phyloP scores from a whole-genome alignment of 2,113 vertebrate genomes.

The Macrotis lagotis region DNA sequence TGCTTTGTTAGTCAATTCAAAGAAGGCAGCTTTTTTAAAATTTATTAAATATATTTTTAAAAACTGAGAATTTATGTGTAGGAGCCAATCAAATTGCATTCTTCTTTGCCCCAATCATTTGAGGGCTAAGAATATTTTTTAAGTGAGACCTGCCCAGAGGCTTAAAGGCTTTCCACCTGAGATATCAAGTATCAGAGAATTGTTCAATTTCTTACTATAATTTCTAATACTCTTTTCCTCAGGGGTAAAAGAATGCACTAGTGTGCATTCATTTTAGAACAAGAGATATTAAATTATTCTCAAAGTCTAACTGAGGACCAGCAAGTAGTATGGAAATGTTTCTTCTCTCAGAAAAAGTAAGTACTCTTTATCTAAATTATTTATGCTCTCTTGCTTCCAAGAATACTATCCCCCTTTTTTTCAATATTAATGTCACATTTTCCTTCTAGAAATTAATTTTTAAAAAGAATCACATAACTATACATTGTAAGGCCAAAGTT shows the following conservation, averaged over 20 bases:
- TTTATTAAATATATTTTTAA: neutral
- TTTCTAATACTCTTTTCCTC: neutral
- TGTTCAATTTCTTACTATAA: neutral
- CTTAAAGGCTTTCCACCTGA: neutral
- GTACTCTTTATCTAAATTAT: slow-evolving; percentile 1
- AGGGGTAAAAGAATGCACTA: slow-evolving; percentile 5
- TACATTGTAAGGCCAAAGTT: neutral
- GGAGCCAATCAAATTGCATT: neutral
- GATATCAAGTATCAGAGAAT: neutral
- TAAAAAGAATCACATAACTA: slow-evolving; percentile 3
- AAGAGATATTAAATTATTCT: slow-evolving; percentile 36
- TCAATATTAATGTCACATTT: neutral
- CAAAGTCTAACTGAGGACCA: slow-evolving; percentile 28
- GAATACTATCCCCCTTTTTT: neutral
- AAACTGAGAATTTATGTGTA: neutral
- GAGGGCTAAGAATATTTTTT: neutral
- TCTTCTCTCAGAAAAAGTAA: slow-evolving; percentile 15
- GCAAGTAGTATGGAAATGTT: neutral
- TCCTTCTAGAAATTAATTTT: slow-evolving; percentile 49
- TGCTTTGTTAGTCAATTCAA: neutral
- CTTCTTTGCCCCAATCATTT: neutral
- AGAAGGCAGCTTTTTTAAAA: neutral
- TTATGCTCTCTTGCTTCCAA: neutral
- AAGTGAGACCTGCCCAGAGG: neutral
- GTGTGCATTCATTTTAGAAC: neutral